Percentiles rank a stretch among this genome's conserved stretches.
phyloP scores from a whole-genome alignment of 1,140 invertebrate species.

The Drosophila subobscura region DNA sequence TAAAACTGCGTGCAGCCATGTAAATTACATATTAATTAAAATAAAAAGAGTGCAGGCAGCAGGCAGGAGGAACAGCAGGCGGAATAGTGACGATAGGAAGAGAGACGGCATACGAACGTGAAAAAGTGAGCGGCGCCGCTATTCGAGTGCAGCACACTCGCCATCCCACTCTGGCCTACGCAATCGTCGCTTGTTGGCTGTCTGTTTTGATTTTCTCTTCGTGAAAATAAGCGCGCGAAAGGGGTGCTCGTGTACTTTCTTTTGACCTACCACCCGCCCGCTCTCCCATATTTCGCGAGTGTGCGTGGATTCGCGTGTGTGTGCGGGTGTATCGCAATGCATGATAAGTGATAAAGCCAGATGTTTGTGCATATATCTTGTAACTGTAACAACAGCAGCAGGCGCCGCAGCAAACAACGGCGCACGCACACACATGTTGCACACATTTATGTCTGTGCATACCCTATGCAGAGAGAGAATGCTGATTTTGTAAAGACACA shows the following conservation, averaged over 20 bases:
- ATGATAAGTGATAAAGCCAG: conserved; percentile 69
- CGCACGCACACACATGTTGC: conserved; percentile 66
- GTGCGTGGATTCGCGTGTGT: background rate
- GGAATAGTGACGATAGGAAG: conserved; percentile 29
- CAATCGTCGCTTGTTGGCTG: conserved; percentile 42
- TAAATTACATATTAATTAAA: conserved; percentile 59
- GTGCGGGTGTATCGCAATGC: conserved; percentile 60
- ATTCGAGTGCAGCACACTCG: background rate
- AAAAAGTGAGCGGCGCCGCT: conserved; percentile 47
- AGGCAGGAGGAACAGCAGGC: conserved; percentile 15
- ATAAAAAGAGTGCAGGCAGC: conserved; percentile 43
- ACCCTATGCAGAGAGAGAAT: no score
- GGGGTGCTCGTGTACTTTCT: conserved; percentile 80
- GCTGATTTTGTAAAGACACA: no score
- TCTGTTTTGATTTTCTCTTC: conserved; percentile 81
- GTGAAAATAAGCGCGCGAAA: conserved; percentile 78
- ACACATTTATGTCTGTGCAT: conserved; percentile 41
- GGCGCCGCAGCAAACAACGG: background rate
- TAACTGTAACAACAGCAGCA: conserved; percentile 39
- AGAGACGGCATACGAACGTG: conserved; percentile 33
- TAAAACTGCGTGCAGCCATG: conserved; percentile 10
- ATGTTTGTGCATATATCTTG: conserved; percentile 58
- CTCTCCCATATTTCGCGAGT: conserved; percentile 7
- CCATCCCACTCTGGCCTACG: conserved; percentile 43
- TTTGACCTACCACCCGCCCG: conserved; percentile 41